Conservation (phyloP, 2,113 vertebrate species). For the Triplophysa rosa region DNA sequence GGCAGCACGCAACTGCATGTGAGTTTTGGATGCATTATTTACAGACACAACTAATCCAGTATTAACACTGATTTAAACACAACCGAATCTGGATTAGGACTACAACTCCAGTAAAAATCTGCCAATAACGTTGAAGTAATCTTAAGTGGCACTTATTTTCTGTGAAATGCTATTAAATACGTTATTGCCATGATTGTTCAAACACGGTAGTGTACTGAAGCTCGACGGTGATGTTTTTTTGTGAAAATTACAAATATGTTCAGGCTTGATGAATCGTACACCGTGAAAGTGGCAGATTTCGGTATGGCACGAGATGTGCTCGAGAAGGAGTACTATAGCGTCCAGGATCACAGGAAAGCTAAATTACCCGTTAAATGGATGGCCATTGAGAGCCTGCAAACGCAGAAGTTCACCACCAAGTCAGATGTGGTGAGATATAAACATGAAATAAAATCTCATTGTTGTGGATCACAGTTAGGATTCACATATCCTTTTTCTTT, state of each 20-base stretch:
- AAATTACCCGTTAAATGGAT: conserved; percentile 98
- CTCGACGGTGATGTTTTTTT: neutral
- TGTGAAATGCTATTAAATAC: neutral
- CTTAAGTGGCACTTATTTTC: neutral
- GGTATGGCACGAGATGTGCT: conserved; percentile 90
- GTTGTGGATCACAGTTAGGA: neutral
- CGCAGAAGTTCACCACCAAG: conserved; percentile 93
- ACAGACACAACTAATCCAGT: neutral
- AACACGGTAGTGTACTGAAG: no score
- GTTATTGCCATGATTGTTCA: neutral
- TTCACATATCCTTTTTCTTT: neutral
- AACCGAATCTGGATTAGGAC: no score
- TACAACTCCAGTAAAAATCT: no score
- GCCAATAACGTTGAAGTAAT: neutral
- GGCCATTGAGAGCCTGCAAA: conserved; percentile 95
- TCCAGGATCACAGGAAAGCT: conserved; percentile 79
- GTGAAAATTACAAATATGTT: neutral
- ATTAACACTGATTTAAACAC: neutral
- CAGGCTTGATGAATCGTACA: conserved; percentile 91
- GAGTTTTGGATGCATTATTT: conserved; percentile 63
- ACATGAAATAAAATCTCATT: neutral
- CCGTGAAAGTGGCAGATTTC: conserved; percentile 95
- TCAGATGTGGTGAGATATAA: conserved; percentile 87
- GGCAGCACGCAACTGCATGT: conserved; percentile 98
- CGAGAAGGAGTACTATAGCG: conserved; percentile 95